Percentiles rank a stretch among this genome's conserved stretches.
Evolutionary conservation across 2,113 vertebrate genomes (phyloP).

Genomic region (Mustela nigripes): DNA sequence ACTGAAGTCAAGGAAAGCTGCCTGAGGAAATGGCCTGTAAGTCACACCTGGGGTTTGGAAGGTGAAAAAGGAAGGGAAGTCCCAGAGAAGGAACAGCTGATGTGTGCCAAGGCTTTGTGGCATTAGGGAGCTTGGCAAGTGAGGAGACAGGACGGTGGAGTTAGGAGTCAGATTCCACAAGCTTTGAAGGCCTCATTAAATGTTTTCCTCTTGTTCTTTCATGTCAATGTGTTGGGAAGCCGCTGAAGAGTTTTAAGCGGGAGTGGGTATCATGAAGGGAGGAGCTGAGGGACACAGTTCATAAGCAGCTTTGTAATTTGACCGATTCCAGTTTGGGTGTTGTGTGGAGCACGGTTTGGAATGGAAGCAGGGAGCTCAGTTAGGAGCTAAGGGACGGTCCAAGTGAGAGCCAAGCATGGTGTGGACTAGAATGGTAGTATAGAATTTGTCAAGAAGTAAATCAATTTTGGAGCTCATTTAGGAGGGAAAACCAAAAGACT

Average conservation of each 20-base stretch:
- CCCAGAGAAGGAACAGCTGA: not conserved
- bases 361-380: not conserved
- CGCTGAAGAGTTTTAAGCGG: not conserved
- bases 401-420: not conserved
- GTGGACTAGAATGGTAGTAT: not conserved
- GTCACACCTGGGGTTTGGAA: not conserved
- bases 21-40: not conserved
- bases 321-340: not conserved
- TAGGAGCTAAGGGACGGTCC: not conserved
- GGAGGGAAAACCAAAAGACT: constrained; percentile 12
- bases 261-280: not conserved
- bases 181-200: not conserved
- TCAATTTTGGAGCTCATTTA: not conserved
- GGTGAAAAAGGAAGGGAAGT: not conserved
- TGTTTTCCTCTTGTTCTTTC: not conserved
- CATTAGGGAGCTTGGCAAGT: not conserved
- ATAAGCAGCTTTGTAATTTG: not conserved
- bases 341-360: not conserved
- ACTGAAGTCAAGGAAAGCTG: not conserved
- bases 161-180: not conserved
- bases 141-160: not conserved
- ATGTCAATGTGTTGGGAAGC: not conserved
- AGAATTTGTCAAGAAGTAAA: not conserved
- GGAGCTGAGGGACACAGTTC: not conserved
- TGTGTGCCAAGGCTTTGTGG: not conserved